These are phyloP conservation scores for Notolepis coatsorum DNA, from an alignment of 2,797 vertebrate species.

Conservation along the genomic window DNA sequence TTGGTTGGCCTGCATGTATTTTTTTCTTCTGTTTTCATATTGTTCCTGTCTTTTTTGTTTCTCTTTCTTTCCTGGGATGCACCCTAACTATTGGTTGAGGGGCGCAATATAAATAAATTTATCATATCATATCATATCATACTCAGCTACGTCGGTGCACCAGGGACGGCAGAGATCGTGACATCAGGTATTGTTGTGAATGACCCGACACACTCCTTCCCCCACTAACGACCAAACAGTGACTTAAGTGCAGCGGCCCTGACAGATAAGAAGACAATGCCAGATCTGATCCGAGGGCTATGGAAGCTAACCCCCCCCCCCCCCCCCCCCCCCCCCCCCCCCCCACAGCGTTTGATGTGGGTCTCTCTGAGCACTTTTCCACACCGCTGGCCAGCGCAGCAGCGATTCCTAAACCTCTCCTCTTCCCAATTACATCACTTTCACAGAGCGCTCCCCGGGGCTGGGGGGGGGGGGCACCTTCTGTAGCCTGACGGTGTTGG, in stretches of 20 bases:
- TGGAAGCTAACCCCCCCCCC: constrained; percentile 41
- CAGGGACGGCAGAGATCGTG: constrained; percentile 7
- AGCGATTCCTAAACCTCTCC: constrained; percentile 49
- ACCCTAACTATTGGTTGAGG: neutral
- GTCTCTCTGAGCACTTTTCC: constrained; percentile 48
- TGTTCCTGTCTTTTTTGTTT: too few relatives aligned
- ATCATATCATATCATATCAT: neutral
- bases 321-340: too few relatives aligned
- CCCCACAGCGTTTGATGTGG: constrained; percentile 63
- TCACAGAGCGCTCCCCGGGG: constrained; percentile 51
- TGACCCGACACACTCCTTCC: constrained; percentile 22
- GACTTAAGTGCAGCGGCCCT: constrained; percentile 19
- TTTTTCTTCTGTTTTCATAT: too few relatives aligned
- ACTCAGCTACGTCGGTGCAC: neutral
- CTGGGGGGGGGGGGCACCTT: too few relatives aligned
- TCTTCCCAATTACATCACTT: constrained; percentile 72
- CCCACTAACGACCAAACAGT: constrained; percentile 35
- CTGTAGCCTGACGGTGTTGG: constrained; percentile 51
- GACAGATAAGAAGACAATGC: constrained; percentile 61
- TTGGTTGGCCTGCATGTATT: too few relatives aligned
- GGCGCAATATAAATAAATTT: neutral
- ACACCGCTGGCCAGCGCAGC: constrained; percentile 45
- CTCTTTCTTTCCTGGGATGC: too few relatives aligned
- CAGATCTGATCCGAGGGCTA: constrained; percentile 34
- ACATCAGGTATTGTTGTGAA: constrained; percentile 27